Percentiles rank a stretch among this genome's conserved stretches.
phyloP scores from a whole-genome alignment of 2,888 invertebrate genomes.

The Laspeyria flexula region DNA sequence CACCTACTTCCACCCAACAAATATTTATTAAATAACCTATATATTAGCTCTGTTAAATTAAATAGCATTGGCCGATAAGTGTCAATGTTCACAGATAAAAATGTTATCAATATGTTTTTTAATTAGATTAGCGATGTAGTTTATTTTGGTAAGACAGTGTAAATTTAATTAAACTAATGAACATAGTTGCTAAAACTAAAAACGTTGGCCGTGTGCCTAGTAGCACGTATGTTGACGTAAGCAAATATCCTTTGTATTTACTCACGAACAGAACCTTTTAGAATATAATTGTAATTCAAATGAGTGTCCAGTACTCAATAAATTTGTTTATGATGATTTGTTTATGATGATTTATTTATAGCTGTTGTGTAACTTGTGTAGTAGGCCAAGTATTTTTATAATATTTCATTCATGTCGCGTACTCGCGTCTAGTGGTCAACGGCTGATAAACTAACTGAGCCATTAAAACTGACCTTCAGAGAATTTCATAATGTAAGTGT shows the following conservation, averaged over 20 bases:
- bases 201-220: not conserved
- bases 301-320: constrained; percentile 2
- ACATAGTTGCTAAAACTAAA: not conserved
- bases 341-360: constrained; percentile 19
- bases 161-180: not conserved
- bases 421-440: constrained; percentile 3
- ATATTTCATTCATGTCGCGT: not conserved
- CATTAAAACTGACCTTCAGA: not conserved
- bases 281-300: constrained; percentile 31
- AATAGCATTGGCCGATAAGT: too few species aligned
- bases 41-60: too few species aligned
- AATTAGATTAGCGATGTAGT: too few species aligned
- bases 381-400: not conserved
- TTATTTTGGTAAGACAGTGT: not conserved
- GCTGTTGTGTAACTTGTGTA: constrained; percentile 11
- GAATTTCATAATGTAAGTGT: constrained; percentile 23
- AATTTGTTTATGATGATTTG: too few species aligned
- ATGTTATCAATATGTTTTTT: too few species aligned
- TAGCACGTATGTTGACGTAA: constrained; percentile 49
- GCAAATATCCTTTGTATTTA: constrained; percentile 38
- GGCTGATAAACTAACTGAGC: constrained; percentile 5
- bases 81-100: too few species aligned
- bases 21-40: too few species aligned
- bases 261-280: constrained; percentile 37
- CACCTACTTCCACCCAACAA: too few species aligned